Conservation (phyloP, 2,113 vertebrate genomes). For the Proterorhinus semilunaris region DNA sequence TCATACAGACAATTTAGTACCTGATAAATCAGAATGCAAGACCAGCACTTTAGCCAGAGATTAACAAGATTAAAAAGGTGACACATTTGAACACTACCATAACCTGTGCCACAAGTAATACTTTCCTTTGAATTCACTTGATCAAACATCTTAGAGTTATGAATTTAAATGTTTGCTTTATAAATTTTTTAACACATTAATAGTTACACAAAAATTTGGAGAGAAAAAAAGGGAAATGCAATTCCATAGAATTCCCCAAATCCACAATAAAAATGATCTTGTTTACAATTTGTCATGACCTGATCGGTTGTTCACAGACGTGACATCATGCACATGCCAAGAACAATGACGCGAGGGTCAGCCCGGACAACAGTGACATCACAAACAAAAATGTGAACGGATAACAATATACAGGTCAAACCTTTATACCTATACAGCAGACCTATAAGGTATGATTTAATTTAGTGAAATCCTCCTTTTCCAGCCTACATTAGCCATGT, state of each 20-base stretch:
- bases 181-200: background rate
- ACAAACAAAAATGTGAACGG: background rate
- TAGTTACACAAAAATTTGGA: background rate
- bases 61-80: background rate
- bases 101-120: no score
- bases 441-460: background rate
- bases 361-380: conserved; percentile 13
- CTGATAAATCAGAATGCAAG: conserved; percentile 16
- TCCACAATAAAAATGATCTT: background rate
- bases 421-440: background rate
- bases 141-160: no score
- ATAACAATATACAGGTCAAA: background rate
- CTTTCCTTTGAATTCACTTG: no score
- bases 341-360: conserved; percentile 5
- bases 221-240: no score
- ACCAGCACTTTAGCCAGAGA: conserved; percentile 24
- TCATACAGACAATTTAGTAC: conserved; percentile 7
- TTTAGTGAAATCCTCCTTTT: background rate
- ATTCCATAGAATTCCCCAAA: background rate
- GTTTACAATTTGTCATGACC: background rate
- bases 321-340: background rate
- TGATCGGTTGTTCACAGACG: background rate
- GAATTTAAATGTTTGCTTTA: no score
- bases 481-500: conserved; percentile 52
- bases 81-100: no score